Percentiles rank a stretch among this genome's conserved stretches.
Evolutionary conservation across 2,797 vertebrate genomes (phyloP).

Genomic region (Myotis vivesi): DNA sequence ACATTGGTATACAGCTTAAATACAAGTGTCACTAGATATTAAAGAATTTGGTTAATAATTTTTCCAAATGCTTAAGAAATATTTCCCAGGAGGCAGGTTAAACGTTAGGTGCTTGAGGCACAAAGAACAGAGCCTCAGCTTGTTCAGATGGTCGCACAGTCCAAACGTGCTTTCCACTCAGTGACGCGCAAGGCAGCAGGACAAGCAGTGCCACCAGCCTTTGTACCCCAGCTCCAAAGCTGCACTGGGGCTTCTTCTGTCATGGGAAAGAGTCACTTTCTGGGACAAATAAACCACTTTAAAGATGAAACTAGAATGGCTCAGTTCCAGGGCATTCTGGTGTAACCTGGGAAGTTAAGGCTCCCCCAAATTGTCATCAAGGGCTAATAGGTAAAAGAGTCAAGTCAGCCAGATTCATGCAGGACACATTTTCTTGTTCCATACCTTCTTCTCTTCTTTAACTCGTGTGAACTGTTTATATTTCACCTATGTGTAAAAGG

Average conservation of each 20-base stretch:
- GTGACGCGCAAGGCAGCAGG: rapidly evolving
- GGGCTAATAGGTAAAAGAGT: not conserved
- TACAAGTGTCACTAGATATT: constrained; percentile 60
- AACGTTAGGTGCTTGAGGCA: not conserved
- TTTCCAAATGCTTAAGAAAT: constrained; percentile 51
- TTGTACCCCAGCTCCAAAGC: not conserved
- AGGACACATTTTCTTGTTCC: not conserved
- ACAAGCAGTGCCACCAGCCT: not conserved
- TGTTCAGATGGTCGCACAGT: not conserved
- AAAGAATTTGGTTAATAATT: constrained; percentile 63
- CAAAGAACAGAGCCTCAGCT: not conserved
- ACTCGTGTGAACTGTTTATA: not conserved
- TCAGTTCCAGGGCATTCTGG: constrained; percentile 34
- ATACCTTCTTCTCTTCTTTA: not conserved
- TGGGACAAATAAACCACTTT: constrained; percentile 29
- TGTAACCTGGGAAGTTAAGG: constrained; percentile 4
- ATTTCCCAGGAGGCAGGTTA: constrained; percentile 44
- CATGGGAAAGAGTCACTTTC: not conserved
- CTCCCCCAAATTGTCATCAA: not conserved
- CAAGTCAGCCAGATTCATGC: not conserved
- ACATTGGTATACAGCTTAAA: constrained; percentile 41
- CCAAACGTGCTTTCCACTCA: not conserved
- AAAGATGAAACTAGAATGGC: not conserved
- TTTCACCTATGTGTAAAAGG: not conserved
- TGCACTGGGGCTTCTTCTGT: not conserved